These are phyloP conservation scores for Cryptus armator DNA, from an alignment of 2,888 invertebrate genomes.

Conservation along the genomic window DNA sequence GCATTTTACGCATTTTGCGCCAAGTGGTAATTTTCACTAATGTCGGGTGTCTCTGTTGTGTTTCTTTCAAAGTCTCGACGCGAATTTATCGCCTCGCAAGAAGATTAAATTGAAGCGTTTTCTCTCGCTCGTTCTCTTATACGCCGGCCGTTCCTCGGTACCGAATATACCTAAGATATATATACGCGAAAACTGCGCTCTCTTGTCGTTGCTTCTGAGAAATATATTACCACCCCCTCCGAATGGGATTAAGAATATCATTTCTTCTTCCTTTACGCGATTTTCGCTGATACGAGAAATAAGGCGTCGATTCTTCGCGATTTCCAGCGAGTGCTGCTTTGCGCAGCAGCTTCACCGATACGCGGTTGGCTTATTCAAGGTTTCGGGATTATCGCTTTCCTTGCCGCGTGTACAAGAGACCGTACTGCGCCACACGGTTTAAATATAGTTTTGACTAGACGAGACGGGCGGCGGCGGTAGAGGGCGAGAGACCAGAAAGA, in stretches of 20 bases:
- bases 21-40: conserved; percentile 82
- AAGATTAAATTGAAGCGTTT: conserved; percentile 73
- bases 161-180: conserved; percentile 15
- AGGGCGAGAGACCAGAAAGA: neutral
- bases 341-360: conserved; percentile 37
- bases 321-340: neutral
- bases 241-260: conserved; percentile 62
- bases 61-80: conserved; percentile 73
- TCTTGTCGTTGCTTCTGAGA: conserved; percentile 38
- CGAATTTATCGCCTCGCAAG: conserved; percentile 71
- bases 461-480: conserved; percentile 31
- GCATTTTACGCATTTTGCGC: conserved; percentile 75
- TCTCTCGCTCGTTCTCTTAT: neutral
- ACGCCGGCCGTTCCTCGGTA: neutral
- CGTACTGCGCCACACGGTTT: conserved; percentile 44
- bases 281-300: neutral
- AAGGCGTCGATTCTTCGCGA: neutral
- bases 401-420: neutral
- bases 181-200: neutral
- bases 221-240: conserved; percentile 52
- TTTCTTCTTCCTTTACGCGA: conserved; percentile 23
- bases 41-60: conserved; percentile 72
- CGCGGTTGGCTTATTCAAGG: conserved; percentile 60
- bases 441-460: conserved; percentile 64
- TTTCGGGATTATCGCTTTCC: conserved; percentile 59